Percentiles rank a stretch among this genome's conserved stretches.
phyloP scores from a whole-genome alignment of 2,797 vertebrate species.

The Psittacula echo region DNA sequence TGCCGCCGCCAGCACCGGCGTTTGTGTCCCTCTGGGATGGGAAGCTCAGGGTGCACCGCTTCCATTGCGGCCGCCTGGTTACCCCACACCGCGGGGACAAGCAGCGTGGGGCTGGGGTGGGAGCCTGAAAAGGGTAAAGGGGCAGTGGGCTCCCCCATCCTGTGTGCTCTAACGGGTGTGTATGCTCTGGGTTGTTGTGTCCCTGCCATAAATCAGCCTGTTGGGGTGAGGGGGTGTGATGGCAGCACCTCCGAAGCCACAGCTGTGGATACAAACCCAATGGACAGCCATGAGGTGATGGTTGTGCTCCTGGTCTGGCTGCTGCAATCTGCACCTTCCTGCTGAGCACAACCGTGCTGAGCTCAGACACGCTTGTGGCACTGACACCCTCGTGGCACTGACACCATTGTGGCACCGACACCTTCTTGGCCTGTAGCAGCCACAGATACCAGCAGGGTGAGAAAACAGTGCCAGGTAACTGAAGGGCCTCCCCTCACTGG shows the following conservation, averaged over 20 bases:
- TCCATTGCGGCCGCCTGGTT: background rate
- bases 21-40: fast-evolving
- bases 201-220: fast-evolving
- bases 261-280: background rate
- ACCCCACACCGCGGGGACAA: background rate
- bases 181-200: background rate
- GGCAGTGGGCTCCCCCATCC: background rate
- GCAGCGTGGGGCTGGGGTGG: background rate
- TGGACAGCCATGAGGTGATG: background rate
- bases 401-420: too few relatives aligned
- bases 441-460: fast-evolving
- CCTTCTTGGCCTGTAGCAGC: background rate
- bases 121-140: background rate
- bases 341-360: background rate
- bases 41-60: background rate
- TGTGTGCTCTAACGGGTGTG: background rate
- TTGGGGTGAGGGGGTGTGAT: too few relatives aligned
- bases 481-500: background rate
- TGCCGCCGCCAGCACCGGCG: fast-evolving
- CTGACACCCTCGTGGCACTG: too few relatives aligned
- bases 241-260: background rate
- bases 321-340: fast-evolving
- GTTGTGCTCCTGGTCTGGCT: background rate
- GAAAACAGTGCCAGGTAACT: background rate
- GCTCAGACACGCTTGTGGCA: background rate